phyloP scores from a whole-genome alignment of 1,140 invertebrate genomes.

The Anastrepha obliqua region DNA sequence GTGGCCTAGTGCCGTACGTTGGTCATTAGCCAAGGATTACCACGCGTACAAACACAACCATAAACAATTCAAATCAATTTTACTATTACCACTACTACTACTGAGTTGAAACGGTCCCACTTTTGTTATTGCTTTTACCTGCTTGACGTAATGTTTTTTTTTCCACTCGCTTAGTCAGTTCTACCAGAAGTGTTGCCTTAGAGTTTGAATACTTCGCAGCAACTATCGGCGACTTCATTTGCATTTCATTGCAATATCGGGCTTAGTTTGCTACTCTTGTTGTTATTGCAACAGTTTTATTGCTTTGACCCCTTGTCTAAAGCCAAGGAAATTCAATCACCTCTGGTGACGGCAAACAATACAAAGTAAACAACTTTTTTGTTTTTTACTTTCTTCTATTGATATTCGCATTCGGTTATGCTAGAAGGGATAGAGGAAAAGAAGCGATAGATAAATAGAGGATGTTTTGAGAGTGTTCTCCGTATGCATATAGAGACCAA shows the following conservation, averaged over 20 bases:
- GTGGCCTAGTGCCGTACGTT: conserved; percentile 57
- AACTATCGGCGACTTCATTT: not conserved
- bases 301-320: conserved; percentile 70
- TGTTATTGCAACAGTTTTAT: conserved; percentile 50
- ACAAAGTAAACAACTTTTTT: not conserved
- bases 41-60: not conserved
- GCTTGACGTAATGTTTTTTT: too few species aligned
- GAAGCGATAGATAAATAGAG: too few species aligned
- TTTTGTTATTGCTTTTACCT: not conserved
- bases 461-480: too few species aligned
- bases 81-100: not conserved
- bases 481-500: too few species aligned
- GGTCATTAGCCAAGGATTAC: conserved; percentile 72
- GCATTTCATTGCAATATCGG: conserved; percentile 51
- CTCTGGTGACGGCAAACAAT: not conserved
- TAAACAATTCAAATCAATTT: not conserved
- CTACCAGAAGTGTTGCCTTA: too few species aligned
- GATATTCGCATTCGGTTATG: too few species aligned
- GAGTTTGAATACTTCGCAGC: too few species aligned
- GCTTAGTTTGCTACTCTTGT: conserved; percentile 55
- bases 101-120: too few species aligned
- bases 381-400: not conserved
- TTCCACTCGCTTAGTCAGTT: too few species aligned
- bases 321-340: conserved; percentile 71
- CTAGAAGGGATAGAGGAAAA: too few species aligned